These are phyloP conservation scores for Malacosoma neustria DNA, from an alignment of 2,888 invertebrate species.

Conservation along the genomic window DNA sequence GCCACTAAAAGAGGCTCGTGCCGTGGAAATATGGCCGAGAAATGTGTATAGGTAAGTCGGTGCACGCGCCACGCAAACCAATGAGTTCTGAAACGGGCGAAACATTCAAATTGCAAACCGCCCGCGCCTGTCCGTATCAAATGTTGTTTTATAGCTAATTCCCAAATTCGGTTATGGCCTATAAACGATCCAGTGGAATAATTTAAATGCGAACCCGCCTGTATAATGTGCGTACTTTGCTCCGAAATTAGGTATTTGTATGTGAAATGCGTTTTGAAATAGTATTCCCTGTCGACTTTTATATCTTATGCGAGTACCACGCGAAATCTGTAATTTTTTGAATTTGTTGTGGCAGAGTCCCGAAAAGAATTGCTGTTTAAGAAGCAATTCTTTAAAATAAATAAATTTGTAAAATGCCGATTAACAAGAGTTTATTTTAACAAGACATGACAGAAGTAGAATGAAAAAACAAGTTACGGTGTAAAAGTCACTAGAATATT, in stretches of 20 bases:
- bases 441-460: too few relatives aligned
- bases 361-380: too few relatives aligned
- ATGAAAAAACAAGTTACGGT: too few relatives aligned
- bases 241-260: conserved; percentile 73
- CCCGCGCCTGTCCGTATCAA: conserved; percentile 73
- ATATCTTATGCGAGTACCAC: conserved; percentile 39
- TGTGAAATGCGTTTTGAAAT: conserved; percentile 72
- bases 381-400: too few relatives aligned
- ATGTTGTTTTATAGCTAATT: conserved; percentile 76
- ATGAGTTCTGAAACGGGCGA: conserved; percentile 61
- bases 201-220: conserved; percentile 72
- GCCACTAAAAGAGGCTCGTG: neutral
- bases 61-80: conserved; percentile 65
- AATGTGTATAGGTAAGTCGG: conserved; percentile 36
- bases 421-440: too few relatives aligned
- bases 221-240: conserved; percentile 73
- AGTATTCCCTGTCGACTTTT: conserved; percentile 60
- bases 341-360: too few relatives aligned
- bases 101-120: conserved; percentile 71
- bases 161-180: conserved; percentile 75
- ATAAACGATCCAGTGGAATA: conserved; percentile 75
- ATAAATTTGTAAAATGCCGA: too few relatives aligned
- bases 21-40: conserved; percentile 17
- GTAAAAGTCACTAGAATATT: too few relatives aligned
- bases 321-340: conserved; percentile 7